These are phyloP conservation scores for Coregonus suidteri DNA, from an alignment of 2,797 vertebrate genomes.

Conservation along the genomic window DNA sequence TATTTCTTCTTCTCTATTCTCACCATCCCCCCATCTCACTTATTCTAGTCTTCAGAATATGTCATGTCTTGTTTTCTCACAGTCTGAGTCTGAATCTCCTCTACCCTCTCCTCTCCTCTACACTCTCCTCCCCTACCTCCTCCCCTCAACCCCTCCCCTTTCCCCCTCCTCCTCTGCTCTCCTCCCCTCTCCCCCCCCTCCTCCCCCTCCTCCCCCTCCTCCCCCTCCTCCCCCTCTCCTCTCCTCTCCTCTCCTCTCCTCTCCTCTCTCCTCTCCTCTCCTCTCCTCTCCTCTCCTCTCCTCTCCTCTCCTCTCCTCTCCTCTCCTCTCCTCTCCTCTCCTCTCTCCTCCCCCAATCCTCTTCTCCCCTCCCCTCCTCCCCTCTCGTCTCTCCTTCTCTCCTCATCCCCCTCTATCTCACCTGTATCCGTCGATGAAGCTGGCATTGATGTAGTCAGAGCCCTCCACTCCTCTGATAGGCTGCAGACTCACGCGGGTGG, in stretches of 20 bases:
- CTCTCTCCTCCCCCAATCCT: too few species aligned
- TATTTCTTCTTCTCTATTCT: not conserved
- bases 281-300: constrained; percentile 22
- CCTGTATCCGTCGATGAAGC: constrained; percentile 96
- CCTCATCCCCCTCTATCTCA: constrained; percentile 50
- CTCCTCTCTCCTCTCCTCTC: not conserved
- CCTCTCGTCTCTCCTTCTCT: not conserved
- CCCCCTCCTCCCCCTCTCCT: not conserved
- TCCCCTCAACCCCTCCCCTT: constrained; percentile 58
- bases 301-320: not conserved
- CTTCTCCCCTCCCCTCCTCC: too few species aligned
- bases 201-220: not conserved
- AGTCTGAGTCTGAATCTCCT: not conserved
- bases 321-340: too few species aligned
- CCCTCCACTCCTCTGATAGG: constrained; percentile 95
- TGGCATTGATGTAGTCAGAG: constrained; percentile 97
- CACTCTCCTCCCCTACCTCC: not conserved
- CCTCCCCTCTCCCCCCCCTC: not conserved
- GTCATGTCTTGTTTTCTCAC: not conserved
- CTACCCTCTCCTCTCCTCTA: not conserved
- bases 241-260: not conserved
- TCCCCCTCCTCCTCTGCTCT: too few species aligned
- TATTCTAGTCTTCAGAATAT: constrained; percentile 9
- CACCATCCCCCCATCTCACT: not conserved
- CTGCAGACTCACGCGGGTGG: constrained; percentile 91